phyloP scores from a whole-genome alignment of 1,140 invertebrate species.

The Caenorhabditis briggsae region DNA sequence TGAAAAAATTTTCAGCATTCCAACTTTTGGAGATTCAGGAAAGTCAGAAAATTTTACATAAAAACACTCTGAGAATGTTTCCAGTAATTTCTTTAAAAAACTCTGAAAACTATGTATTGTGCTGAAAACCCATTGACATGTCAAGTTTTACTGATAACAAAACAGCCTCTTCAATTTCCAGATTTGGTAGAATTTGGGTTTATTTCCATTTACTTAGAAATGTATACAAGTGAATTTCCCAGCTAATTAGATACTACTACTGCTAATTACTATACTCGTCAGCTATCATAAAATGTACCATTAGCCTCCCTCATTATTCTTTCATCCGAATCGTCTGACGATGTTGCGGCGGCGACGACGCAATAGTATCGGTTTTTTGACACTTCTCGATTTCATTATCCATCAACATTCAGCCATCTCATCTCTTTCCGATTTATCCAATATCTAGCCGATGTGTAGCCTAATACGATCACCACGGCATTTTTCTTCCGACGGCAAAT shows the following conservation, averaged over 20 bases:
- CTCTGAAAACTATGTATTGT: too few species aligned
- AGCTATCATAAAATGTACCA: not conserved
- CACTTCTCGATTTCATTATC: conserved; percentile 45
- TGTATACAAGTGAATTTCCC: not conserved
- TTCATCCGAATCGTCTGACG: not conserved
- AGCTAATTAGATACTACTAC: conserved; percentile 1
- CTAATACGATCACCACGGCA: not conserved
- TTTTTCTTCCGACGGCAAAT: conserved; percentile 16
- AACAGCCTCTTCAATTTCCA: too few species aligned
- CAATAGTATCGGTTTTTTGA: conserved; percentile 32
- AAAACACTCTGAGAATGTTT: too few species aligned
- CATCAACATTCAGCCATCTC: conserved; percentile 2
- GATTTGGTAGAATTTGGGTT: too few species aligned
- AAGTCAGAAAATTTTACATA: too few species aligned
- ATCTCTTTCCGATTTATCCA: not conserved
- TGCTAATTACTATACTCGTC: too few species aligned
- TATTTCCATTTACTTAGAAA: too few species aligned
- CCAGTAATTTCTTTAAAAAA: too few species aligned
- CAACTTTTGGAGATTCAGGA: too few species aligned
- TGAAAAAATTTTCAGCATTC: too few species aligned
- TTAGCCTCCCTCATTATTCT: not conserved
- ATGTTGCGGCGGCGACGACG: conserved; percentile 20
- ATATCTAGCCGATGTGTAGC: not conserved
- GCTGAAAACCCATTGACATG: too few species aligned
- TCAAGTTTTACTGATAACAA: too few species aligned